Conservation (phyloP, 2,113 vertebrate genomes). For the Tragelaphus buxtoni region DNA sequence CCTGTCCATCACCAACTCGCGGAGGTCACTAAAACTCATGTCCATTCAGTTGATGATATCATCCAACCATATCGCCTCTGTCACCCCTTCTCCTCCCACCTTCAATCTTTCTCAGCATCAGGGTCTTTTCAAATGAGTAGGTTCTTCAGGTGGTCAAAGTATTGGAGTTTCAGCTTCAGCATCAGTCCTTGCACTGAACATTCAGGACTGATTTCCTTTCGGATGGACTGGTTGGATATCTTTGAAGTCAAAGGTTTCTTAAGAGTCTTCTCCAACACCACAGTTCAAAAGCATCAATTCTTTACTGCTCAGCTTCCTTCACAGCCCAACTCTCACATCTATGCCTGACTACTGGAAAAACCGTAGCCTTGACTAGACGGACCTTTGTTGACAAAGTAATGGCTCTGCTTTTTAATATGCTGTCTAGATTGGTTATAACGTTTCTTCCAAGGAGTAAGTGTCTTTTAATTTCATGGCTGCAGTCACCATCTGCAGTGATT, state of each 20-base stretch:
- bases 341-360: background rate
- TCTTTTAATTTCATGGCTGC: background rate
- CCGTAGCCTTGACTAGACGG: background rate
- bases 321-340: background rate
- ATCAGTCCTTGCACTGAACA: background rate
- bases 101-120: background rate
- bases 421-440: background rate
- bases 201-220: background rate
- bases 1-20: background rate
- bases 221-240: background rate
- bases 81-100: background rate
- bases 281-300: background rate
- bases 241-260: background rate
- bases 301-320: fast-evolving
- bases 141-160: background rate
- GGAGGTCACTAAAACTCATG: background rate
- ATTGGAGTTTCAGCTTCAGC: background rate
- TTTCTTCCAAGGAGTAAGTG: background rate
- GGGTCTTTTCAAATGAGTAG: background rate
- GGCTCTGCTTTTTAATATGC: background rate
- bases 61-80: background rate
- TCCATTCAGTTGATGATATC: background rate
- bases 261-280: background rate
- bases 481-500: background rate
- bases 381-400: background rate